Evolutionary conservation across 2,113 vertebrate species (phyloP), one percentile per base, ranked within the genome.

Genomic region (Nycticebus coucang): DNA sequence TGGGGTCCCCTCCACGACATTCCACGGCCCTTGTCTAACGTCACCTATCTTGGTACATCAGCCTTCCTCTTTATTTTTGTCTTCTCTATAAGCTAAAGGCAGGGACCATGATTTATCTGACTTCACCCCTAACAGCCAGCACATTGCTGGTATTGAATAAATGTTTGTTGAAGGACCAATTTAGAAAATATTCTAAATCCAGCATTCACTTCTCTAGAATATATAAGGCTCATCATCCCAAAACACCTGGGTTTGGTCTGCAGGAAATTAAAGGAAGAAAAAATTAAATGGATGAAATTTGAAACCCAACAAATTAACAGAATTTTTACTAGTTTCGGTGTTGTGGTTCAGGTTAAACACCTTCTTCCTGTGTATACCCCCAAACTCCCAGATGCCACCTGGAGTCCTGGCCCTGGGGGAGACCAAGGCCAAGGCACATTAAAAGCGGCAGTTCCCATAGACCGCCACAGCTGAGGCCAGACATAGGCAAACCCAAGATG

Each of bases 121-220:
- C n/a, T 72, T 78, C 86, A 80, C 78, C 41, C 78, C 68, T 4
- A 64, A 4, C 5, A 26, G 37, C 79, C 77, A 59, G 69, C 24
- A 89, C 28, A 85, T 2, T 33, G 19, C 35, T 17, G 8, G 60
- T 45, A 95, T 89, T 97, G 93, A 91, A 66, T 71, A 93, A 88
- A 60, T 5, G 4, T 35, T 64, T 87, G 17, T n/a, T 55, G 79
- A 94, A 69, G 78, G 60, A 81, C 19, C 17, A 10, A 72, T n/a
- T 86, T 88, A 91, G 81, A 68, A 95, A 95, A 50, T 12, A 88
- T 69, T 92, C 72, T 64, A 71, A 91, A 93, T n/a, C 57, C 86
- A 81, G n/a, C 1, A 2, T n/a, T 82, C 59, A 50, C 15, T 22
- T 64, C 45, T 87, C 59, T 53, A 74, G 81, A 79, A 64, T 78